Evolutionary conservation across 2,888 invertebrate genomes (phyloP), one percentile per base, ranked within the genome.

Genomic region (Yponomeuta cagnagella): DNA sequence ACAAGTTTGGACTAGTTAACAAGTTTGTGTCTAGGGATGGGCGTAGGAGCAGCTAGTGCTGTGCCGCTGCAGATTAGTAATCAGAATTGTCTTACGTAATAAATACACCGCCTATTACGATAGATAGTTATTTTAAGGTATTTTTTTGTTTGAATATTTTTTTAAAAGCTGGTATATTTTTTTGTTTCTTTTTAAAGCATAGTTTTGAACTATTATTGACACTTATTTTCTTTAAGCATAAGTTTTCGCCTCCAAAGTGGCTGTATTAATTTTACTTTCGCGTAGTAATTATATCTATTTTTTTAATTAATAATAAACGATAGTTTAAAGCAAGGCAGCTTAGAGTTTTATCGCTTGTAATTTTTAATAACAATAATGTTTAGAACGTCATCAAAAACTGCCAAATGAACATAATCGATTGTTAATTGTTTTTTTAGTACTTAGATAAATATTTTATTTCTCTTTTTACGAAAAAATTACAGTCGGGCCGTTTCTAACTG

Each of bases 341-440:
- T 33, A 65, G 10, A 64, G 8, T 65, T 65, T 65, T 15, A 15
- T 15, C 52, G 52, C 52, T 12, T 58, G 15, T 15, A 15, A 5
- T 58, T 58, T 58, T 58, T 4, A 52, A 58, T 58, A 58, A 58
- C 15, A 58, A 58, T 65, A 65, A 65, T 65, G 12, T 65, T 65
- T 12, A 65, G 30, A 65, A 65, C 10, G 31, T 33, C n/a, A 12
- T 8, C n/a, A 31, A 65, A 65, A 30, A 65, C 65, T 65, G 65
- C 65, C 65, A 65, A 65, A 65, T 65, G 12, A 65, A 65, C 65
- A 65, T 65, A 65, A 65, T 31, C 31, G 33, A 65, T 65, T 65
- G 65, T 65, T 65, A 64, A 1, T 64, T 65, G 33, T 31, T 12
- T 23, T 23, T 65, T 65, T 31, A 65, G 65, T 65, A 65, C 23